Evolutionary conservation across 1,140 invertebrate species (phyloP).

Genomic region (Luehdorfia chinensis): DNA sequence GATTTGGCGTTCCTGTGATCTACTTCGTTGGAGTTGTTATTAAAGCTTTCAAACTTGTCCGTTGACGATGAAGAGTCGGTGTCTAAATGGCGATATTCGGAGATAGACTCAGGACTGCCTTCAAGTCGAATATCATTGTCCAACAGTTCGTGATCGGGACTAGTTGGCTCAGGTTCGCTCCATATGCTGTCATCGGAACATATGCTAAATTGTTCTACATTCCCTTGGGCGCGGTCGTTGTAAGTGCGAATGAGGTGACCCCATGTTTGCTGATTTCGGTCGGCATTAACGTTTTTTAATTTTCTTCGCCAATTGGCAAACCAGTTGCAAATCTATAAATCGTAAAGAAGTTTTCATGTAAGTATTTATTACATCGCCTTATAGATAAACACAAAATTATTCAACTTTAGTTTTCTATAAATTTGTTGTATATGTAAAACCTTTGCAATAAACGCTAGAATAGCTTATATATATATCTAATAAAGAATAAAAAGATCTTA

Average conservation of each 20-base stretch:
- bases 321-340: slow-evolving; percentile 84
- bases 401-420: no score
- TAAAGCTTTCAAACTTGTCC: slow-evolving; percentile 56
- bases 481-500: no score
- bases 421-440: no score
- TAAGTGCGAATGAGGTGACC: slow-evolving; percentile 84
- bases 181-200: slow-evolving; percentile 86
- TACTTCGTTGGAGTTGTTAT: slow-evolving; percentile 56
- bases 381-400: no score
- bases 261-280: slow-evolving; percentile 82
- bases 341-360: no score
- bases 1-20: slow-evolving; percentile 36
- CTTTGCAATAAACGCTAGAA: no score
- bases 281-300: slow-evolving; percentile 82
- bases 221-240: slow-evolving; percentile 83
- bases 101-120: slow-evolving; percentile 40
- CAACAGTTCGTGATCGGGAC: slow-evolving; percentile 31
- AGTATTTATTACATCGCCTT: background rate
- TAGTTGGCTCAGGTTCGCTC: slow-evolving; percentile 78
- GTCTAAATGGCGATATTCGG: slow-evolving; percentile 39
- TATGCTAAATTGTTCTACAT: slow-evolving; percentile 86
- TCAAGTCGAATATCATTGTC: slow-evolving; percentile 33
- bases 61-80: slow-evolving; percentile 57
- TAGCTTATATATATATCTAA: no score
- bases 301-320: slow-evolving; percentile 87